These are phyloP conservation scores for Dendropsophus ebraccatus DNA, from an alignment of 2,113 vertebrate species.

Conservation along the genomic window DNA sequence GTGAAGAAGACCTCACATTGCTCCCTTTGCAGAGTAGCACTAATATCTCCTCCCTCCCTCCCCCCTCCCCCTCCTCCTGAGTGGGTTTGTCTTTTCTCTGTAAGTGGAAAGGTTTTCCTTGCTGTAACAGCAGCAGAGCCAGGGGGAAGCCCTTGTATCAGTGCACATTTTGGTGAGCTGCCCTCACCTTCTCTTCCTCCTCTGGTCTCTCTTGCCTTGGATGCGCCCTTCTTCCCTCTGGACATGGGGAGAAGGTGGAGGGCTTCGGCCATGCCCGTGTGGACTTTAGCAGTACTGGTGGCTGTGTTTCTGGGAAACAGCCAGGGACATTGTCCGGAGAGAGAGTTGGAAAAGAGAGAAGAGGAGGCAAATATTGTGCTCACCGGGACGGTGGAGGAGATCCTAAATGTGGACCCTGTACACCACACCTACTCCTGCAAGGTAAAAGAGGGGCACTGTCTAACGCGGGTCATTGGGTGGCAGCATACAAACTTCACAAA, in stretches of 20 bases:
- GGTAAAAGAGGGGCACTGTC: constrained; percentile 71
- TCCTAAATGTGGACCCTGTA: constrained; percentile 95
- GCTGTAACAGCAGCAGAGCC: constrained; percentile 38
- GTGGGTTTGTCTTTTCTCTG: constrained; percentile 63
- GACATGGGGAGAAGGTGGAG: constrained; percentile 68
- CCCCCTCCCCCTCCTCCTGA: constrained; percentile 28
- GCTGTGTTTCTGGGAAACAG: constrained; percentile 67
- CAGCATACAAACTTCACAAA: not conserved
- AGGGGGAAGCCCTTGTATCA: constrained; percentile 41
- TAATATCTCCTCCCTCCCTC: constrained; percentile 44
- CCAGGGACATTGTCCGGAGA: constrained; percentile 82
- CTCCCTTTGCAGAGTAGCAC: constrained; percentile 56
- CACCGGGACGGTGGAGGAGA: constrained; percentile 96
- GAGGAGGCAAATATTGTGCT: constrained; percentile 94
- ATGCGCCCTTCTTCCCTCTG: constrained; percentile 34
- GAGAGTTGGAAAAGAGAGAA: constrained; percentile 86
- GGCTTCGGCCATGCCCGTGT: constrained; percentile 44
- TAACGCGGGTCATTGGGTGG: not conserved
- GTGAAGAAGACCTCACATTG: constrained; percentile 24
- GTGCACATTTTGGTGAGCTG: constrained; percentile 23
- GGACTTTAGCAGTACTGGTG: constrained; percentile 71
- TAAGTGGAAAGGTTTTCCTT: constrained; percentile 53
- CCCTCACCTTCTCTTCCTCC: constrained; percentile 39
- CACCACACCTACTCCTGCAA: constrained; percentile 97
- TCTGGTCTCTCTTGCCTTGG: constrained; percentile 17